Conservation (phyloP, 2,888 invertebrate species). For the Ashinkailepas kermadecensis region DNA sequence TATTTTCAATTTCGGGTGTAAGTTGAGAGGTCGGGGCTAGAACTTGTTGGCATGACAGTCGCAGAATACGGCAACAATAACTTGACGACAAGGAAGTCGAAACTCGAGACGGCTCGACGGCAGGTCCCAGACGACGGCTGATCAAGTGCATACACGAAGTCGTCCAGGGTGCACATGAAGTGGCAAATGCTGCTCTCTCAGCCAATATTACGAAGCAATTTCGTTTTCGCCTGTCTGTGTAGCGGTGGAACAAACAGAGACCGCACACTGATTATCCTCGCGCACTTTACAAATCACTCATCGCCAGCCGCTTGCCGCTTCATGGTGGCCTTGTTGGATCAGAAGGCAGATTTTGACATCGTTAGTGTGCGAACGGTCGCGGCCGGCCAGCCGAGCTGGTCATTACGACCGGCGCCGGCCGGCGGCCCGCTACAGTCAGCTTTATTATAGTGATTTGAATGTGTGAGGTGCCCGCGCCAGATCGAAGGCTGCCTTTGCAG, state of each 20-base stretch:
- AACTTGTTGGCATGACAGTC: too few species aligned
- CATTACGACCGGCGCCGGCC: neutral
- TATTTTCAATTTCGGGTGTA: too few species aligned
- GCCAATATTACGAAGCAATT: neutral
- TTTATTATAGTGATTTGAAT: neutral
- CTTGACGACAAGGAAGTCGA: too few species aligned
- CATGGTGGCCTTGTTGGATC: neutral
- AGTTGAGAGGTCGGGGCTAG: too few species aligned
- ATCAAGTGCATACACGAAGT: too few species aligned
- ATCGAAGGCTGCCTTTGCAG: neutral
- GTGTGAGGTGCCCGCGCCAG: neutral
- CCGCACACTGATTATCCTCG: neutral
- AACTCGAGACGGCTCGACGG: too few species aligned
- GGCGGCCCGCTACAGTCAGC: neutral
- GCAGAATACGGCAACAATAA: too few species aligned
- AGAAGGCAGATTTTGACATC: neutral
- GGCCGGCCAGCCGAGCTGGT: neutral
- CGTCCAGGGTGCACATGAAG: too few species aligned
- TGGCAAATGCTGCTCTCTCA: too few species aligned
- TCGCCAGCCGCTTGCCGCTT: neutral
- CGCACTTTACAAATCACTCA: slow-evolving; percentile 2
- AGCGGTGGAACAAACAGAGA: neutral
- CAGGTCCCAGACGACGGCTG: too few species aligned
- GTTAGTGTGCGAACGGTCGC: neutral
- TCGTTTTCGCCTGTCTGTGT: neutral